A percentile compares a stretch with the other conserved stretches of the same genome.
phyloP scores from a whole-genome alignment of 2,888 invertebrate genomes.

The Caenorhabditis sp. region DNA sequence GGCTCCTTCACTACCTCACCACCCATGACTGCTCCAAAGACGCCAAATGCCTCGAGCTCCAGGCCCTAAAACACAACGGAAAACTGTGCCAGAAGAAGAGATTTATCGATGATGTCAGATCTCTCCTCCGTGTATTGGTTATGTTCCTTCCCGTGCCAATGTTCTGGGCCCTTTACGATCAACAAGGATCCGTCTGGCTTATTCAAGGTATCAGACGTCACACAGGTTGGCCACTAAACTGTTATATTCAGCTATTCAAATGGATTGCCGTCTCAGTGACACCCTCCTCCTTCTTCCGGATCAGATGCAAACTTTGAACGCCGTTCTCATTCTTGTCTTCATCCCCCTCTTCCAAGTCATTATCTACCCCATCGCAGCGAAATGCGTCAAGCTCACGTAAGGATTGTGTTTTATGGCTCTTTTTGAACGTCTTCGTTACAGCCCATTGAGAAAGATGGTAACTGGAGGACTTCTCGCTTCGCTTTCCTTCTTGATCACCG shows the following conservation, averaged over 20 bases:
- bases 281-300: constrained; percentile 69
- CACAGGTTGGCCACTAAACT: too few species aligned
- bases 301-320: constrained; percentile 79
- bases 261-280: constrained; percentile 73
- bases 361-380: constrained; percentile 76
- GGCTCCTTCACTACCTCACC: constrained; percentile 74
- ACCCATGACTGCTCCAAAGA: constrained; percentile 70
- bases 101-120: constrained; percentile 74
- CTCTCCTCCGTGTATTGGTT: constrained; percentile 72
- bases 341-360: constrained; percentile 81
- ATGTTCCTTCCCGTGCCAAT: constrained; percentile 84
- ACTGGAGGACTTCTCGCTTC: constrained; percentile 91
- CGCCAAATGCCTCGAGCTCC: constrained; percentile 60
- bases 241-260: constrained; percentile 72
- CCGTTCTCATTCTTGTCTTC: constrained; percentile 80
- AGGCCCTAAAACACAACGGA: constrained; percentile 59
- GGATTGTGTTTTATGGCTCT: too few species aligned
- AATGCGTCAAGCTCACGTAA: constrained; percentile 68
- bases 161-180: constrained; percentile 98
- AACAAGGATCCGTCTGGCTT: constrained; percentile 94
- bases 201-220: constrained; percentile 85
- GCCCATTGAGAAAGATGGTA: constrained; percentile 87
- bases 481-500: constrained; percentile 90
- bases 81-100: constrained; percentile 65
- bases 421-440: too few species aligned